Conservation (phyloP, 1,140 invertebrate genomes). For the Archivesica marissinica region DNA sequence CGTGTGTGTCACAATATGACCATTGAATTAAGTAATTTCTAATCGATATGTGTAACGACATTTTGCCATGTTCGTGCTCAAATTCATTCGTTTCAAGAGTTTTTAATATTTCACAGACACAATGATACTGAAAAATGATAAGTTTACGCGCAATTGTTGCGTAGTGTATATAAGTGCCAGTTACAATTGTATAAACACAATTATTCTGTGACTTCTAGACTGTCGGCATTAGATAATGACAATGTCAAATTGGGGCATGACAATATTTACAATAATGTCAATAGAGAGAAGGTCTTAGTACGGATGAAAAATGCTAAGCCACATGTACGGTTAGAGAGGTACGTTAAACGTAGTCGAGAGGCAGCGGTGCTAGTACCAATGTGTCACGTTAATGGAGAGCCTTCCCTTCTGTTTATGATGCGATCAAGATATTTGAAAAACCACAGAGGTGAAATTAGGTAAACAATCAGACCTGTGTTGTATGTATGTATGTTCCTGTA, state of each 20-base stretch:
- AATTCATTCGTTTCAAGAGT: too few relatives aligned
- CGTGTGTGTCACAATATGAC: too few relatives aligned
- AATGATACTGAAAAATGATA: too few relatives aligned
- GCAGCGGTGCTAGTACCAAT: constrained; percentile 91
- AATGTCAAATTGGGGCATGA: constrained; percentile 32
- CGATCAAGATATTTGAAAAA: constrained; percentile 89
- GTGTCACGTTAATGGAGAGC: constrained; percentile 88
- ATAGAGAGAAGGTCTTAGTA: constrained; percentile 37
- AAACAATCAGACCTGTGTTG: too few relatives aligned
- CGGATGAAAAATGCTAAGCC: constrained; percentile 30
- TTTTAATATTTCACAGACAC: too few relatives aligned
- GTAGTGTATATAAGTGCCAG: too few relatives aligned
- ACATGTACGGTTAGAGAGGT: neutral
- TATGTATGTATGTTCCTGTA: too few relatives aligned
- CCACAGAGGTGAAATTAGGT: constrained; percentile 91
- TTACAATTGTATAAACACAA: too few relatives aligned
- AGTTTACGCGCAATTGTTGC: too few relatives aligned
- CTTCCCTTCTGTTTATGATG: constrained; percentile 93
- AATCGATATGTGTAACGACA: too few relatives aligned
- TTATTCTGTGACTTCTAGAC: neutral
- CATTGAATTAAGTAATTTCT: too few relatives aligned
- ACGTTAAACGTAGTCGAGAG: neutral
- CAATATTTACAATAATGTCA: constrained; percentile 54
- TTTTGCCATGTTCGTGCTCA: too few relatives aligned
- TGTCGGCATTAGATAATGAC: neutral